phyloP scores from a whole-genome alignment of 2,888 invertebrate species.

The Papilio protenor region DNA sequence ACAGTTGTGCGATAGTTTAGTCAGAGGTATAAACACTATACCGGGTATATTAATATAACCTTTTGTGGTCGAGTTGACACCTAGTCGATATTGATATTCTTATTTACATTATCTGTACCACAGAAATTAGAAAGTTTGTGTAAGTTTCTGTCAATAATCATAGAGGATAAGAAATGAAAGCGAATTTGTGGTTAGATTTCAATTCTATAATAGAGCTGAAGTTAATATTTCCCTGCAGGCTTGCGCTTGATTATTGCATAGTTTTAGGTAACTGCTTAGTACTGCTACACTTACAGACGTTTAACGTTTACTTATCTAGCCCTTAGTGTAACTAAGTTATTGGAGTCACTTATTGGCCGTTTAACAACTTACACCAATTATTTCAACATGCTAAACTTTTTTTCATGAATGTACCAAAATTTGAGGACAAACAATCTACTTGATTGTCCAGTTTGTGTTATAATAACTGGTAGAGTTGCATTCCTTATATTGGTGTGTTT shows the following conservation, averaged over 20 bases:
- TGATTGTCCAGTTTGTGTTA: conserved; percentile 2
- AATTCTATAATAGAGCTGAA: conserved; percentile 1
- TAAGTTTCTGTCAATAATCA: conserved; percentile 25
- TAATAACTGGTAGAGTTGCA: conserved; percentile 12
- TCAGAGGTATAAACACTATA: too few species aligned
- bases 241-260: conserved; percentile 3
- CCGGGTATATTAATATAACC: background rate
- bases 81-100: conserved; percentile 13
- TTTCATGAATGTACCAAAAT: background rate
- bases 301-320: too few species aligned
- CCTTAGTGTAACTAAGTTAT: background rate
- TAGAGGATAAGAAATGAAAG: conserved; percentile 17
- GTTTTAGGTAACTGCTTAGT: background rate
- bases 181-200: conserved; percentile 25
- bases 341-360: background rate
- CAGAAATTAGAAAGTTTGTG: conserved; percentile 23
- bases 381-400: background rate
- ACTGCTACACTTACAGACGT: background rate
- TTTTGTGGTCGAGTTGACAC: conserved; percentile 14
- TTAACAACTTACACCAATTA: background rate
- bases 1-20: too few species aligned
- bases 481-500: conserved; percentile 4
- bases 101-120: conserved; percentile 13
- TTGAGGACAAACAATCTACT: conserved; percentile 13
- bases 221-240: background rate